Percentiles rank a stretch among this genome's conserved stretches.
These are phyloP conservation scores for Catocala fraxini DNA, from an alignment of 2,888 invertebrate species.

Conservation along the genomic window DNA sequence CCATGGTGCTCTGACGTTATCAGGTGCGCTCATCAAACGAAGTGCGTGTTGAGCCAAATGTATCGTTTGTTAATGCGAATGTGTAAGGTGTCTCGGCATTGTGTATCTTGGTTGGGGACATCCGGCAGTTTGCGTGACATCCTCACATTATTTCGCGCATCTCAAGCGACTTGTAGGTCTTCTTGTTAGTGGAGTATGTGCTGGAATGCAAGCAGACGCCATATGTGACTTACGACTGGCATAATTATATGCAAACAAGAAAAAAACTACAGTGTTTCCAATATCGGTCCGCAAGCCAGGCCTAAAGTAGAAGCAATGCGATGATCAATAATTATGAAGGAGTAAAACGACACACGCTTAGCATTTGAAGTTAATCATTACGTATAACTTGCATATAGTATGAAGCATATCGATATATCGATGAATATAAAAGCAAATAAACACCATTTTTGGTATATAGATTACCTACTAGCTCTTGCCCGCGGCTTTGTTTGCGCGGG, in stretches of 20 bases:
- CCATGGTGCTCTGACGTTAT: slow-evolving; percentile 46
- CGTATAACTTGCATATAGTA: too few species aligned
- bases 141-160: slow-evolving; percentile 44
- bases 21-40: slow-evolving; percentile 39
- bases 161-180: slow-evolving; percentile 40
- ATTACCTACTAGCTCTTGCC: too few species aligned
- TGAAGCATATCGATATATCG: too few species aligned
- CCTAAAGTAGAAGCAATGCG: too few species aligned
- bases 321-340: too few species aligned
- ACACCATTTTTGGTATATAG: too few species aligned
- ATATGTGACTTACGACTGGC: slow-evolving; percentile 18
- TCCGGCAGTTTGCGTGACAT: slow-evolving; percentile 56
- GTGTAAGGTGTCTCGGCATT: slow-evolving; percentile 35
- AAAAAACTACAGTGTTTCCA: not conserved
- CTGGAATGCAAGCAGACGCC: slow-evolving; percentile 36
- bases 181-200: slow-evolving; percentile 37
- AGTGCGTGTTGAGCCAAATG: slow-evolving; percentile 40
- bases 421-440: too few species aligned
- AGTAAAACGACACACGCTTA: too few species aligned
- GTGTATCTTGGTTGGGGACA: slow-evolving; percentile 26
- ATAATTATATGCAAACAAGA: slow-evolving; percentile 5
- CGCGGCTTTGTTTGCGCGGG: too few species aligned
- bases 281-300: too few species aligned
- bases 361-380: too few species aligned
- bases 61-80: slow-evolving; percentile 34